Evolutionary conservation across 2,888 invertebrate species (phyloP).

Genomic region (Coelopa pilipes): DNA sequence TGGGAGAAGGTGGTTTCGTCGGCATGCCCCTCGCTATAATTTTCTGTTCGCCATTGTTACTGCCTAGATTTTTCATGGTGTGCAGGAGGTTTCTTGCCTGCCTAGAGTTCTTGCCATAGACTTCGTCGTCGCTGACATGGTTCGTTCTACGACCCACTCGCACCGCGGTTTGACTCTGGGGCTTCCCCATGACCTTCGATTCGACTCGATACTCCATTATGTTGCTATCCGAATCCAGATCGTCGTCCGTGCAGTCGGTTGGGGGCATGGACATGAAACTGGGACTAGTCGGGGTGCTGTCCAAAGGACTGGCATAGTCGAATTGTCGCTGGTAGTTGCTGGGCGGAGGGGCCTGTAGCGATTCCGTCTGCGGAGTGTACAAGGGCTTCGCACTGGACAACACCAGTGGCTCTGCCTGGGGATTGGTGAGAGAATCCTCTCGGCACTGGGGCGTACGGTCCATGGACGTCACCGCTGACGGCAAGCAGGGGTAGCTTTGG

Average conservation of each 20-base stretch:
- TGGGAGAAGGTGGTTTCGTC: slow-evolving; percentile 50
- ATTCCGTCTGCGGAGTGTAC: slow-evolving; percentile 45
- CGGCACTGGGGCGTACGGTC: slow-evolving; percentile 59
- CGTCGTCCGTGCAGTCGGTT: slow-evolving; percentile 53
- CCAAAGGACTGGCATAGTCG: slow-evolving; percentile 53
- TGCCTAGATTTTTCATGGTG: slow-evolving; percentile 64
- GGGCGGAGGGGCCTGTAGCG: slow-evolving; percentile 36
- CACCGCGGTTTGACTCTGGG: slow-evolving; percentile 78
- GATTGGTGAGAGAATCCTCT: slow-evolving; percentile 61
- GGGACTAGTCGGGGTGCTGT: slow-evolving; percentile 54
- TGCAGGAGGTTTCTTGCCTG: slow-evolving; percentile 70
- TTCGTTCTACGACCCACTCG: slow-evolving; percentile 66
- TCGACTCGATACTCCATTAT: slow-evolving; percentile 74
- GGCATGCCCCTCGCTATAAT: slow-evolving; percentile 51
- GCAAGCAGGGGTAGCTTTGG: slow-evolving; percentile 66
- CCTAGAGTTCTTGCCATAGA: slow-evolving; percentile 66
- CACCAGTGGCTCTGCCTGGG: slow-evolving; percentile 61
- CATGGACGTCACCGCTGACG: slow-evolving; percentile 67
- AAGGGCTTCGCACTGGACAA: slow-evolving; percentile 61
- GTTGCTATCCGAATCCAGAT: slow-evolving; percentile 65
- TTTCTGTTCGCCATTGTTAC: slow-evolving; percentile 44
- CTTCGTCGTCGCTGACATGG: slow-evolving; percentile 67
- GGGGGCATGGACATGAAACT: slow-evolving; percentile 52
- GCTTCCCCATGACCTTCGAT: slow-evolving; percentile 81
- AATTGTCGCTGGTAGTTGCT: slow-evolving; percentile 43